Conservation (phyloP, 2,797 vertebrate genomes). For the Myotis findleyi region DNA sequence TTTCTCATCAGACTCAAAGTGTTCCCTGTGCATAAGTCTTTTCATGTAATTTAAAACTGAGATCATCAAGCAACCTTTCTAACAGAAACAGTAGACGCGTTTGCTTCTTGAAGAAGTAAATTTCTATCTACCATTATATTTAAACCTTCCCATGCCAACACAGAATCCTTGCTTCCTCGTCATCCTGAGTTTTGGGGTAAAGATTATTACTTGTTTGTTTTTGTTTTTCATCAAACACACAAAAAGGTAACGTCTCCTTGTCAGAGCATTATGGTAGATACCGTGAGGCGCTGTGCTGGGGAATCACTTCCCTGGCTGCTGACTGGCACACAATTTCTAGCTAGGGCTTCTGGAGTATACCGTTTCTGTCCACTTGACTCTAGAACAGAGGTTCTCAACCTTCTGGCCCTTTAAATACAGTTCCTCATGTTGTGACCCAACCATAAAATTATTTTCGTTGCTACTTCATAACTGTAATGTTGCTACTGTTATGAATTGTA, state of each 20-base stretch:
- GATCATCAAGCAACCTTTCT: conserved; percentile 61
- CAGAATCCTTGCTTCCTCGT: neutral
- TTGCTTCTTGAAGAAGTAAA: conserved; percentile 44
- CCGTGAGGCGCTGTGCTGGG: neutral
- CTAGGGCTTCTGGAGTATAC: neutral
- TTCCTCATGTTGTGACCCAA: too few species aligned
- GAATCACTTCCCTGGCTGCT: neutral
- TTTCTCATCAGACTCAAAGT: conserved; percentile 71
- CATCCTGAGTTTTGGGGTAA: neutral
- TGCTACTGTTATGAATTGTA: too few species aligned
- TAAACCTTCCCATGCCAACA: neutral
- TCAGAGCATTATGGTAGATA: neutral
- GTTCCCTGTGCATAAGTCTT: neutral
- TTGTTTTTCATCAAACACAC: conserved; percentile 18
- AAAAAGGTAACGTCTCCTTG: neutral
- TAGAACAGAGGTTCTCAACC: too few species aligned
- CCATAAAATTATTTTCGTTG: too few species aligned
- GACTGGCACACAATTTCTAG: neutral
- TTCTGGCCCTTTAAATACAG: too few species aligned
- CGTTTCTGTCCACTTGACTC: neutral
- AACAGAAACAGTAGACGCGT: neutral
- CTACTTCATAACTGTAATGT: too few species aligned
- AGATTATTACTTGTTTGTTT: conserved; percentile 56
- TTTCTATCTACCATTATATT: neutral
- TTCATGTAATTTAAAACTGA: conserved; percentile 67